Evolutionary conservation across 1,140 invertebrate species (phyloP).

Genomic region (Drosophila navojoa): DNA sequence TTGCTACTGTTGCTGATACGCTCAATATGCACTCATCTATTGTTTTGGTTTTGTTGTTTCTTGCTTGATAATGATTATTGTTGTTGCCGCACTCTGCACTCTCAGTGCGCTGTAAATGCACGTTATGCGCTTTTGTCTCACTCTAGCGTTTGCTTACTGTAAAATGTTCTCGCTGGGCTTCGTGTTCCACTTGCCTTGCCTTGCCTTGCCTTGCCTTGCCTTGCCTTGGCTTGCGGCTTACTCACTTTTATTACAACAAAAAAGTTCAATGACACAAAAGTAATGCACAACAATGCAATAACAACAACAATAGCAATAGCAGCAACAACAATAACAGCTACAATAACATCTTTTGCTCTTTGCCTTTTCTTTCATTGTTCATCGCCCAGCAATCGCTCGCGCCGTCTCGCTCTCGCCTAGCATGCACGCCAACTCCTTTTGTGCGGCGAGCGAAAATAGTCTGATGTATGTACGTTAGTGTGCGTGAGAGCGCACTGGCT

Average conservation of each 20-base stretch:
- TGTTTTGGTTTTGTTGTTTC: constrained; percentile 28
- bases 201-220: constrained; percentile 16
- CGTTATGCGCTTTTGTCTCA: constrained; percentile 5
- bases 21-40: constrained; percentile 39
- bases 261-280: constrained; percentile 82
- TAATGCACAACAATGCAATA: constrained; percentile 67
- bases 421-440: constrained; percentile 46
- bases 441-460: constrained; percentile 11
- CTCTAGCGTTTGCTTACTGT: constrained; percentile 14
- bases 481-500: constrained; percentile 5
- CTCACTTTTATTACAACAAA: constrained; percentile 64
- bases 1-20: constrained; percentile 28
- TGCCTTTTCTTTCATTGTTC: constrained; percentile 56
- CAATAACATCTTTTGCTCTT: constrained; percentile 73
- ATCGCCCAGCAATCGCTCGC: constrained; percentile 41
- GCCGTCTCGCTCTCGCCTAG: background rate
- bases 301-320: constrained; percentile 17
- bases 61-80: constrained; percentile 39
- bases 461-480: background rate
- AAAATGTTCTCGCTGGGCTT: constrained; percentile 6
- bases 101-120: constrained; percentile 2
- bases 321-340: constrained; percentile 36
- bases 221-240: constrained; percentile 48
- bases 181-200: constrained; percentile 43
- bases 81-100: constrained; percentile 23